These are phyloP conservation scores for Petrolisthes manimaculis DNA, from an alignment of 2,888 invertebrate genomes.

Conservation along the genomic window DNA sequence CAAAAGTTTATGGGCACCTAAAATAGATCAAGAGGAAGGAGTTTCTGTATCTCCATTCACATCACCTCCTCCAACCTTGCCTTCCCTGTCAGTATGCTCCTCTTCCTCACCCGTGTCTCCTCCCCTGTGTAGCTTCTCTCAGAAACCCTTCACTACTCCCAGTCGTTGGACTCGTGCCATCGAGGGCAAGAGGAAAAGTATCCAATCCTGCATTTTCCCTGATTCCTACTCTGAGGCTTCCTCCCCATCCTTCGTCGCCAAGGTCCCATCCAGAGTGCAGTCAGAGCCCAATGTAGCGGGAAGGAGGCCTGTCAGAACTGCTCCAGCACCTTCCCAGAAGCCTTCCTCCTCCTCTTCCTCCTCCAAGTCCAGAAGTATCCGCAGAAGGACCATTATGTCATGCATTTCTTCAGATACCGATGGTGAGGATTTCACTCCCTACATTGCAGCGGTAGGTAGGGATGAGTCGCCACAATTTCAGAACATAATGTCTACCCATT, in stretches of 20 bases:
- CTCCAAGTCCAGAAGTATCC: constrained; percentile 5
- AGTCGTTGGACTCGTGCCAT: constrained; percentile 32
- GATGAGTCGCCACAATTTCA: not conserved
- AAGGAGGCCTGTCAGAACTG: no score
- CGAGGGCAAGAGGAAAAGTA: constrained; percentile 17
- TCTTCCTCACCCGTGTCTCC: not conserved
- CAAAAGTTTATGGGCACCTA: constrained; percentile 25
- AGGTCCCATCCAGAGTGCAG: constrained; percentile 28
- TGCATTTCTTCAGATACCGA: constrained; percentile 53
- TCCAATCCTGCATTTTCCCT: constrained; percentile 50
- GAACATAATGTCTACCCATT: not conserved
- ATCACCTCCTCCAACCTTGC: not conserved
- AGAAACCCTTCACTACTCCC: constrained; percentile 21
- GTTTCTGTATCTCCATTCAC: no score
- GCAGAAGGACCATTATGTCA: constrained; percentile 34
- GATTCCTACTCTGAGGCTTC: not conserved
- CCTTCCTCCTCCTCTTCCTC: not conserved
- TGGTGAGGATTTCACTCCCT: constrained; percentile 51
- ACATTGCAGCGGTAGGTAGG: constrained; percentile 7
- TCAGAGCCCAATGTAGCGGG: constrained; percentile 33
- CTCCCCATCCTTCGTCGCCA: not conserved
- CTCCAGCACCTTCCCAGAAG: not conserved
- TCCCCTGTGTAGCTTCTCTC: constrained; percentile 5
- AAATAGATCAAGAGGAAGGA: not conserved
- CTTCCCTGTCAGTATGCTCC: constrained; percentile 10